Evolutionary conservation across 2,888 invertebrate genomes (phyloP).

Genomic region (Drosophila sordidula): DNA sequence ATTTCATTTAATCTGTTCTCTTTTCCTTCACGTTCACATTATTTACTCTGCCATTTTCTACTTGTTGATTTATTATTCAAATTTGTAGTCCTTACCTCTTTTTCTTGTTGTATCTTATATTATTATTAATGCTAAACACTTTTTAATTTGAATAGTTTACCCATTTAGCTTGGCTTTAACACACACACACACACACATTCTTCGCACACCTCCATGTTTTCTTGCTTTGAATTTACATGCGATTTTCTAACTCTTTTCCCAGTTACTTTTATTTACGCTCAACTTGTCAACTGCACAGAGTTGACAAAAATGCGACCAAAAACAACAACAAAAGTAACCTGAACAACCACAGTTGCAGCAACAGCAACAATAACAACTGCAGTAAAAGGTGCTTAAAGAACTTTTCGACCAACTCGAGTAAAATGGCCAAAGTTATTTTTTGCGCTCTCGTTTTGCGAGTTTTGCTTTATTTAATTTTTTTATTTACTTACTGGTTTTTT

Average conservation of each 20-base stretch:
- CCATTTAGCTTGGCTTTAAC: not conserved
- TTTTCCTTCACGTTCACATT: too few species aligned
- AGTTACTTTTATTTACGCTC: constrained; percentile 2
- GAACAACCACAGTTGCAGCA: not conserved
- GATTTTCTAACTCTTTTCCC: constrained; percentile 2
- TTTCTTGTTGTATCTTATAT: too few species aligned
- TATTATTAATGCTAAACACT: too few species aligned
- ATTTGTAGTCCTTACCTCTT: too few species aligned
- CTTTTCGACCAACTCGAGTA: constrained; percentile 30
- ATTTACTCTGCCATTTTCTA: too few species aligned
- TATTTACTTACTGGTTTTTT: not conserved
- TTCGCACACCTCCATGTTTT: not conserved
- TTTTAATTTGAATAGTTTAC: not conserved
- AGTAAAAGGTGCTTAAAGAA: constrained; percentile 21
- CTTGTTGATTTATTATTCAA: too few species aligned
- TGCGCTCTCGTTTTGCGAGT: not conserved
- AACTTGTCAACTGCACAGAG: constrained; percentile 3
- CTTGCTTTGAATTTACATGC: constrained; percentile 10
- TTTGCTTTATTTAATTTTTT: not conserved
- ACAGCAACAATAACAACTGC: constrained; percentile 13
- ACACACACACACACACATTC: too few species aligned
- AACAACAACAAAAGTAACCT: not conserved
- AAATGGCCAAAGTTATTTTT: constrained; percentile 15
- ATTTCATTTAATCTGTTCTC: too few species aligned
- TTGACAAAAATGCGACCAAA: constrained; percentile 29